A percentile compares a stretch with the other conserved stretches of the same genome.
phyloP scores from a whole-genome alignment of 2,888 invertebrate species.

The Napeogenes inachia region DNA sequence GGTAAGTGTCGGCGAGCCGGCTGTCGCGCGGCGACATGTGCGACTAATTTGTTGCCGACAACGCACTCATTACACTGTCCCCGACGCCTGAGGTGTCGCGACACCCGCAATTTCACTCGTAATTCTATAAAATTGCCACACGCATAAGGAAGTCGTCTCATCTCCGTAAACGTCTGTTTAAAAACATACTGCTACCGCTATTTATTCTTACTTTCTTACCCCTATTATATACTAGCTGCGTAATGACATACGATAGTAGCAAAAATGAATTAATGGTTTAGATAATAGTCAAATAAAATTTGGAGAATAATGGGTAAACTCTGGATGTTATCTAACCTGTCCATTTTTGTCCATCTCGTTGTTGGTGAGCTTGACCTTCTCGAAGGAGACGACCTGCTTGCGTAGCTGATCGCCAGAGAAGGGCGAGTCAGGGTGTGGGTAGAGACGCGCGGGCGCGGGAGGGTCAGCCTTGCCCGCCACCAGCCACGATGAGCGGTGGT shows the following conservation, averaged over 20 bases:
- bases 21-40: conserved; percentile 70
- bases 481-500: conserved; percentile 98
- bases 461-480: conserved; percentile 99
- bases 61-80: conserved; percentile 62
- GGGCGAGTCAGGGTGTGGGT: conserved; percentile 97
- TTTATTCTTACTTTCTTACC: conserved; percentile 17
- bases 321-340: conserved; percentile 82
- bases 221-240: background rate
- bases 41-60: conserved; percentile 70
- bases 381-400: conserved; percentile 98
- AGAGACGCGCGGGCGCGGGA: conserved; percentile 93
- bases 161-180: conserved; percentile 39
- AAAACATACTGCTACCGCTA: conserved; percentile 11
- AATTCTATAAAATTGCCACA: conserved; percentile 68
- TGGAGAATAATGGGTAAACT: background rate
- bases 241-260: background rate
- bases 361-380: conserved; percentile 98
- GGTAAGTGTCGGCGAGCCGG: conserved; percentile 56
- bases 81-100: conserved; percentile 68
- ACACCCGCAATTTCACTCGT: conserved; percentile 61
- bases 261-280: no score
- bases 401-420: conserved; percentile 96
- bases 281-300: no score
- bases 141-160: conserved; percentile 54
- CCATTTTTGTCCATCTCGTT: conserved; percentile 98